phyloP scores from a whole-genome alignment of 2,113 vertebrate species.

The Regulus satrapa region DNA sequence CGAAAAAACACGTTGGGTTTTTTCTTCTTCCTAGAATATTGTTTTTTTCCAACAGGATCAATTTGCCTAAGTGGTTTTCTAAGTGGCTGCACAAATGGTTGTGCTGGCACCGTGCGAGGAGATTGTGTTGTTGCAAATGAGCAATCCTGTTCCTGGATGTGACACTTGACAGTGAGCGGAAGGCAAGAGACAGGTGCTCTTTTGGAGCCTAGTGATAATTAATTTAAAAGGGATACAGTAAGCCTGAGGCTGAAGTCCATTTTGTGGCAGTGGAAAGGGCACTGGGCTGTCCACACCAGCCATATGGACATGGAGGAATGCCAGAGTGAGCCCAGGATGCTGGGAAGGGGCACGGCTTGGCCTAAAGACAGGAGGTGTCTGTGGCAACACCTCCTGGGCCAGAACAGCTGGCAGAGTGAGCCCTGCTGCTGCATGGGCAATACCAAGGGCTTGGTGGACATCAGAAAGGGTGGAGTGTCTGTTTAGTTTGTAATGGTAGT shows the following conservation, averaged over 20 bases:
- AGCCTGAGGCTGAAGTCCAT: not conserved
- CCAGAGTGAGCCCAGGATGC: not conserved
- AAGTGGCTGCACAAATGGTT: not conserved
- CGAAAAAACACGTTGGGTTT: not conserved
- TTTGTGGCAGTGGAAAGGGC: not conserved
- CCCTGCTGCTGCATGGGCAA: not conserved
- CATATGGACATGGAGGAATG: not conserved
- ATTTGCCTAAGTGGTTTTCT: not conserved
- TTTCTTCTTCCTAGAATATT: not conserved
- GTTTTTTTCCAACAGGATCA: not conserved
- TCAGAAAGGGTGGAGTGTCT: not conserved
- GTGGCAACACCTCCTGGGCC: not conserved
- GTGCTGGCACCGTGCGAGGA: not conserved
- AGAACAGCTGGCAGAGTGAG: not conserved
- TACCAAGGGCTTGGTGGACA: not conserved
- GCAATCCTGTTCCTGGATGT: not conserved
- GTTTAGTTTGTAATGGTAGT: not conserved
- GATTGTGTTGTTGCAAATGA: not conserved
- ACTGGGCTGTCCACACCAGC: not conserved
- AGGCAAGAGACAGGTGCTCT: not conserved
- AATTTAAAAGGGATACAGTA: not conserved
- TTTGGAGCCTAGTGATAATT: not conserved
- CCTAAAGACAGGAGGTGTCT: not conserved
- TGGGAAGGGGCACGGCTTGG: not conserved
- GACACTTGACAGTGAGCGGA: not conserved